Base-by-base conservation (phyloP, 2,888 invertebrate genomes). In the Dastarcus helophoroides region DNA sequence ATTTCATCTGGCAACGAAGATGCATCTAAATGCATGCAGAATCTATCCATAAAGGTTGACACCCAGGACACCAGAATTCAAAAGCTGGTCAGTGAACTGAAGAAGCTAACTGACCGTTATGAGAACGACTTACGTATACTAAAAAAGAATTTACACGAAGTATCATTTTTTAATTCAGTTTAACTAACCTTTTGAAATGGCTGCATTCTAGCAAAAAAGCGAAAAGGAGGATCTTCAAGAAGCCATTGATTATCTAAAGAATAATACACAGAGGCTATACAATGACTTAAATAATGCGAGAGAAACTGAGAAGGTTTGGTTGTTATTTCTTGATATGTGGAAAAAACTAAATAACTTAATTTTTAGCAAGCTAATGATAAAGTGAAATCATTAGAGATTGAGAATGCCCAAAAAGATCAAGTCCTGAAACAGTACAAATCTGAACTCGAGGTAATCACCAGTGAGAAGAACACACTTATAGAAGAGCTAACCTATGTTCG, bases 401-500 rank as follows among this genome's bases (percentile, higher is more conserved):
- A 32, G 29, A 41, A 36, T 14, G 31, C 6, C 19, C 6, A 17
- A 38, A 26, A 33, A 40, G 14, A 28, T 38, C n/a, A 22, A 22
- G 19, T 7, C 6, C n/a, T n/a, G 19, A n/a, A 7, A 7, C 6
- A n/a, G 6, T 17, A 6, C 19, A 17, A 17, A n/a, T 17, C 19
- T 7, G 19, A 17, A 17, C 19, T 17, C n/a, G 6, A 6, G n/a
- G 6, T 7, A 12, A 12, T 46, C 7, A 33, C n/a, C 4, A 36
- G 36, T 12, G 47, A 50, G 19, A 48, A 46, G 19, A 37, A 41
- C 9, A 42, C 39, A 30, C 22, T 48, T 10, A 31, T 13, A 4
- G 29, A 37, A 4, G 48, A 52, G 36, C 30, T 44, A 3, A 36
- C 40, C 10, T 38, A 40, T 28, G 25, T 47, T 5, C 47, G 44